phyloP scores from a whole-genome alignment of 2,797 vertebrate species.

The Saxicola maurus region DNA sequence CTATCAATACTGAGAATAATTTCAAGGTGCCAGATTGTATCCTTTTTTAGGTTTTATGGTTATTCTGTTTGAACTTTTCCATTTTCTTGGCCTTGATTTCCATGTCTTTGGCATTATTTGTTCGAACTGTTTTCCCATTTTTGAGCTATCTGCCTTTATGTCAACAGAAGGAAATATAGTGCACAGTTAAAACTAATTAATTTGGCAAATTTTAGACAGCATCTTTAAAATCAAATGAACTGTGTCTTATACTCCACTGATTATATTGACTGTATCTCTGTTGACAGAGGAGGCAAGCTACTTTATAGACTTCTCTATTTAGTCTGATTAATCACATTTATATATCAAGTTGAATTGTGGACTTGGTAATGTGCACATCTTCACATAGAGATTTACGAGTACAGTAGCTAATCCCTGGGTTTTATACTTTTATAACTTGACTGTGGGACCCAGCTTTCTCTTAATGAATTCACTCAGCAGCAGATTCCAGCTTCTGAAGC shows the following conservation, averaged over 20 bases:
- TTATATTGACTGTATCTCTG: not conserved
- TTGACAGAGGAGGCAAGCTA: not conserved
- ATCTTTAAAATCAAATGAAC: not conserved
- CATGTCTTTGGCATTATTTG: too few species aligned
- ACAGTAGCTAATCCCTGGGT: not conserved
- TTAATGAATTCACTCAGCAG: not conserved
- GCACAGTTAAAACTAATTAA: not conserved
- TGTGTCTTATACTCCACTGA: not conserved
- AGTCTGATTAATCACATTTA: not conserved
- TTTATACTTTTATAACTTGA: not conserved
- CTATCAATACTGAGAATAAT: not conserved
- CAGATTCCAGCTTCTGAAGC: not conserved
- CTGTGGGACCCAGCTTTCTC: not conserved
- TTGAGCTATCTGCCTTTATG: not conserved
- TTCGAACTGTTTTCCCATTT: not conserved
- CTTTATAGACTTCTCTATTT: not conserved
- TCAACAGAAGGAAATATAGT: not conserved
- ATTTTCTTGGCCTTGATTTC: too few species aligned
- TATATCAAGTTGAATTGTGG: not conserved
- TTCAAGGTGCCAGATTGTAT: not conserved
- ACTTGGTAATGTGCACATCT: not conserved
- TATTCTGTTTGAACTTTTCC: not conserved
- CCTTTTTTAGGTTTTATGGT: not conserved
- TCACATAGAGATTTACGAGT: not conserved
- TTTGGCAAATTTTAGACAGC: not conserved